Base-by-base conservation (phyloP, 2,113 vertebrate genomes). In the Phaethon lepturus region DNA sequence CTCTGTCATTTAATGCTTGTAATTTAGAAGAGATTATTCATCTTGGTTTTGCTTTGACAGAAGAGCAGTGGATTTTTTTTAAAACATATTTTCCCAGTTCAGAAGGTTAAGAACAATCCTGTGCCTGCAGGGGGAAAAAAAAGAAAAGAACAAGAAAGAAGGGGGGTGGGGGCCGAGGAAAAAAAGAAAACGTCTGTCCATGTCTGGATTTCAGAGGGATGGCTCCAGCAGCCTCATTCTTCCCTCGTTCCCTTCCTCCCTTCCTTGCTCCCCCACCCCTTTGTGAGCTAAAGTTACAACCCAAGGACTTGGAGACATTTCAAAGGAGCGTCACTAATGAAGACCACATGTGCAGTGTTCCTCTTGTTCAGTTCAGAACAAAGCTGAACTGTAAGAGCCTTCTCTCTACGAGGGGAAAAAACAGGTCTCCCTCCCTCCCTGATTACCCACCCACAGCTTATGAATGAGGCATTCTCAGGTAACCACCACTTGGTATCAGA, bases 261-360 rank as follows among this genome's bases (percentile, higher is more conserved):
- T 96, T 96, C 68, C 44, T 93, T 3, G 4, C 66, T 96, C 74
- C 88, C 77, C 77, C 78, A 74, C 45, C 78, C 80, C 58, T 91
- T 97, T 93, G 64, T 93, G 85, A 55, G 69, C 92, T 96, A 94
- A 92, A 96, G 94, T 95, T 97, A 96, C 96, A 94, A 81, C 90
- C 82, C 89, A 93, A 96, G 86, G 88, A 79, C 85, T 96, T 96
- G 96, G 94, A 93, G 88, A 83, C 81, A 47, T 96, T 97, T 89
- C 94, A 95, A 96, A 94, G 85, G 71, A 95, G 74, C 69, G 73
- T 96, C 79, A 87, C 86, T 97, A 94, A 76, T 95, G 96, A 90
- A 92, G 67, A 91, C 96, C 94, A 96, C 84, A 88, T 97, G 88
- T 96, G 72, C 17, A 3, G 63, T 69, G 71, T 49, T 93, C 71